Conservation (phyloP, 1,140 invertebrate genomes). For the Acromyrmex charruanus region DNA sequence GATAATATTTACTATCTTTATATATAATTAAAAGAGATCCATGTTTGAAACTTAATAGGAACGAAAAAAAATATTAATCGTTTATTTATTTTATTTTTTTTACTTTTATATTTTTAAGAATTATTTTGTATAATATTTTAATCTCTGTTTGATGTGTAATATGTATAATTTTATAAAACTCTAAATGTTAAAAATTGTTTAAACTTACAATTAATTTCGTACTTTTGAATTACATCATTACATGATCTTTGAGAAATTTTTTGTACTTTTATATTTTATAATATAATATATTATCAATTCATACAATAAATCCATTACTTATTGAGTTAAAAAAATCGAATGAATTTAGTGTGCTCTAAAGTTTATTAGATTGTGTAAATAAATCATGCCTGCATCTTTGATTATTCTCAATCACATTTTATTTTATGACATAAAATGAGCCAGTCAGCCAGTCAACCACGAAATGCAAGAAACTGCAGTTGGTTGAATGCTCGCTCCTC, state of each 20-base stretch:
- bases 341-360: neutral
- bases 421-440: conserved; percentile 1
- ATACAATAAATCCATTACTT: neutral
- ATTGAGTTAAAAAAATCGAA: neutral
- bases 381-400: neutral
- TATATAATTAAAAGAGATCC: neutral
- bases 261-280: neutral
- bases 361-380: neutral
- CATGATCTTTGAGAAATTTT: neutral
- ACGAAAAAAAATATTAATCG: neutral
- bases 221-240: neutral
- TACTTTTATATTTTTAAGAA: neutral
- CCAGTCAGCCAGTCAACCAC: conserved; percentile 20
- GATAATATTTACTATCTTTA: conserved; percentile 29
- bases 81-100: neutral
- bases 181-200: neutral
- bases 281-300: neutral
- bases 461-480: conserved; percentile 29
- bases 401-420: neutral
- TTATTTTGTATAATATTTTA: neutral
- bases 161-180: neutral
- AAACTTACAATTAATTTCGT: neutral
- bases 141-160: neutral
- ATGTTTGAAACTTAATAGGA: neutral
- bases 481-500: conserved; percentile 13